Conservation (phyloP, 2,888 invertebrate genomes). For the Pachydiplax longipennis region DNA sequence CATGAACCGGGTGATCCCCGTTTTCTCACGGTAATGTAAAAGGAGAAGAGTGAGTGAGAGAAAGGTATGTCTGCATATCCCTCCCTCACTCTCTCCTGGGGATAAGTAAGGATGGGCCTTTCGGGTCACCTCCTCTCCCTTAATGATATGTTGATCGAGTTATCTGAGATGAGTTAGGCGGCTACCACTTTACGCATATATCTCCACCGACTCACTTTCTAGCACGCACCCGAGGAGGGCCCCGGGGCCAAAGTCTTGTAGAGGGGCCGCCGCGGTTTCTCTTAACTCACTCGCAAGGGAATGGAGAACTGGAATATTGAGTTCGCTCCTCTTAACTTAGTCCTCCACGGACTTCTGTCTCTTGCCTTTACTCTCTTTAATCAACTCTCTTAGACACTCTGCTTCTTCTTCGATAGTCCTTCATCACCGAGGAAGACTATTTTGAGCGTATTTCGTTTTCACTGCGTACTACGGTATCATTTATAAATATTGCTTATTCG, state of each 20-base stretch:
- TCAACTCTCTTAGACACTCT: not conserved
- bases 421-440: no score
- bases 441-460: no score
- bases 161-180: conserved; percentile 34
- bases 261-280: not conserved
- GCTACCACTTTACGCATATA: conserved; percentile 42
- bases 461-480: no score
- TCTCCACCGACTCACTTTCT: conserved; percentile 13
- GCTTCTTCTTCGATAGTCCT: not conserved
- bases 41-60: not conserved
- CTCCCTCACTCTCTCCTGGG: not conserved
- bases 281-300: not conserved
- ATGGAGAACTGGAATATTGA: not conserved
- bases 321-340: not conserved
- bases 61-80: not conserved
- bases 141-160: conserved; percentile 44
- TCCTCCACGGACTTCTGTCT: not conserved
- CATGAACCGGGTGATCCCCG: no score
- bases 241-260: not conserved
- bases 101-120: not conserved
- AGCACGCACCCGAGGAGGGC: not conserved
- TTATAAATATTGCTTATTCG: no score
- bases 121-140: not conserved
- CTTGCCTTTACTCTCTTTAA: not conserved
- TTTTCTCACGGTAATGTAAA: not conserved